Percentiles rank a stretch among this genome's conserved stretches.
These are phyloP conservation scores for Diarsia brunnea DNA, from an alignment of 2,888 invertebrate genomes.

Conservation along the genomic window DNA sequence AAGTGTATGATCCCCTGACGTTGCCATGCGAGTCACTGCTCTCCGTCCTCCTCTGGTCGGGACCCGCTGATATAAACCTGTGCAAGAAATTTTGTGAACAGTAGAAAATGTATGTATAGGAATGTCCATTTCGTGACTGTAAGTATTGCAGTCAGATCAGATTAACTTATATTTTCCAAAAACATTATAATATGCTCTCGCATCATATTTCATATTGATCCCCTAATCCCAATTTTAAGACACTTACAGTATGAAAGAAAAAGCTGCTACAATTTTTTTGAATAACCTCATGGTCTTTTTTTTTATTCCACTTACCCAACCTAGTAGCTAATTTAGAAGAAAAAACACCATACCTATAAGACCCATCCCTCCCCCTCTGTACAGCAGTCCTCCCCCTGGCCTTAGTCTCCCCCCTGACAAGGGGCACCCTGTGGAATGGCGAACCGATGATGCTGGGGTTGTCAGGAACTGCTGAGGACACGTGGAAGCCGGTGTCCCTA, in stretches of 20 bases:
- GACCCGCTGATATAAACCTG: slow-evolving; percentile 94
- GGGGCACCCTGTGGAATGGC: slow-evolving; percentile 92
- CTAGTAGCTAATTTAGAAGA: background rate
- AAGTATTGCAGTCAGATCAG: background rate
- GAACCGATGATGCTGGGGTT: slow-evolving; percentile 92
- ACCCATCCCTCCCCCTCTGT: slow-evolving; percentile 93
- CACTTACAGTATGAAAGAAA: no score
- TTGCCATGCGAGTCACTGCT: slow-evolving; percentile 93
- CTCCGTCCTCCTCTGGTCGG: slow-evolving; percentile 94
- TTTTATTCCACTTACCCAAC: background rate
- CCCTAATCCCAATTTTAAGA: no score
- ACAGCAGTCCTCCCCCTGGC: slow-evolving; percentile 93
- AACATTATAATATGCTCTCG: background rate
- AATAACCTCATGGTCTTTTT: background rate
- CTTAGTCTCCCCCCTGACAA: slow-evolving; percentile 91
- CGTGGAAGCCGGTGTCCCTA: slow-evolving; percentile 94
- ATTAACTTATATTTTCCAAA: background rate
- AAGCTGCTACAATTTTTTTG: background rate
- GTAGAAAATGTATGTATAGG: slow-evolving; percentile 5
- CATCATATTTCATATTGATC: no score
- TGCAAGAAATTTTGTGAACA: slow-evolving; percentile 42
- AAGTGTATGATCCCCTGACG: slow-evolving; percentile 94
- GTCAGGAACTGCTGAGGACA: slow-evolving; percentile 93
- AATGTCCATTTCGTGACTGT: background rate
- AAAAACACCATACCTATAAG: slow-evolving; percentile 90